A percentile compares a stretch with the other conserved stretches of the same genome.
Evolutionary conservation across 1,140 invertebrate genomes (phyloP).

Genomic region (Hyphantria cunea): DNA sequence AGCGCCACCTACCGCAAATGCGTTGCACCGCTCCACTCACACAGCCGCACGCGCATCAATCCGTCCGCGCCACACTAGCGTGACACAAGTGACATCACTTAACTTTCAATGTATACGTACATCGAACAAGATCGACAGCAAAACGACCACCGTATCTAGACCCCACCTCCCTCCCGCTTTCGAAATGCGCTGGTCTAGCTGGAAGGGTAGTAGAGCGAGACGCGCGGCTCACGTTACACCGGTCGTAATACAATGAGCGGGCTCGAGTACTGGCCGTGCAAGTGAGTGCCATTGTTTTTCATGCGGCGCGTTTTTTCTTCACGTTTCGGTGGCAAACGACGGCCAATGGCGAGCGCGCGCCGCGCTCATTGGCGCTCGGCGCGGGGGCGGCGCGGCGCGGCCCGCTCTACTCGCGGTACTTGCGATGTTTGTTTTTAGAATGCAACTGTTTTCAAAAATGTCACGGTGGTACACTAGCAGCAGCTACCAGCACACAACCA

Average conservation of each 20-base stretch:
- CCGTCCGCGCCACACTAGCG: slow-evolving; percentile 12
- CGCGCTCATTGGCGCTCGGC: slow-evolving; percentile 49
- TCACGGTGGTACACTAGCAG: slow-evolving; percentile 2
- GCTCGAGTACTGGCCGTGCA: slow-evolving; percentile 50
- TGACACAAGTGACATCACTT: slow-evolving; percentile 25
- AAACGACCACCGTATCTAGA: slow-evolving; percentile 7
- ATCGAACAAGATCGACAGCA: slow-evolving; percentile 13
- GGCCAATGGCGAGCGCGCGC: slow-evolving; percentile 53
- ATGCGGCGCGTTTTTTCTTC: slow-evolving; percentile 57
- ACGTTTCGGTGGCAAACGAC: slow-evolving; percentile 41
- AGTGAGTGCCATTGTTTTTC: slow-evolving; percentile 74
- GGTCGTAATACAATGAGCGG: slow-evolving; percentile 36
- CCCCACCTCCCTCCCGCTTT: slow-evolving; percentile 7
- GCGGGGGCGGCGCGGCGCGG: slow-evolving; percentile 50
- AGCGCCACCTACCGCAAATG: slow-evolving; percentile 54
- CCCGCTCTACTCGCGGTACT: slow-evolving; percentile 53
- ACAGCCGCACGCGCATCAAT: slow-evolving; percentile 28
- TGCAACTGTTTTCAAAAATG: slow-evolving; percentile 45
- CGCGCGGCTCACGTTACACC: slow-evolving; percentile 15
- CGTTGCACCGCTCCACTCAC: slow-evolving; percentile 36
- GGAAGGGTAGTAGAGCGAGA: not conserved
- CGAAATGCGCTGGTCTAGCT: not conserved
- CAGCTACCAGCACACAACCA: not conserved
- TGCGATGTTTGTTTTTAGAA: slow-evolving; percentile 48
- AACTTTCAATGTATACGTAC: slow-evolving; percentile 29